A percentile compares a stretch with the other conserved stretches of the same genome.
Conservation (phyloP, 2,113 vertebrate genomes). For the Nothoprocta perdicaria region DNA sequence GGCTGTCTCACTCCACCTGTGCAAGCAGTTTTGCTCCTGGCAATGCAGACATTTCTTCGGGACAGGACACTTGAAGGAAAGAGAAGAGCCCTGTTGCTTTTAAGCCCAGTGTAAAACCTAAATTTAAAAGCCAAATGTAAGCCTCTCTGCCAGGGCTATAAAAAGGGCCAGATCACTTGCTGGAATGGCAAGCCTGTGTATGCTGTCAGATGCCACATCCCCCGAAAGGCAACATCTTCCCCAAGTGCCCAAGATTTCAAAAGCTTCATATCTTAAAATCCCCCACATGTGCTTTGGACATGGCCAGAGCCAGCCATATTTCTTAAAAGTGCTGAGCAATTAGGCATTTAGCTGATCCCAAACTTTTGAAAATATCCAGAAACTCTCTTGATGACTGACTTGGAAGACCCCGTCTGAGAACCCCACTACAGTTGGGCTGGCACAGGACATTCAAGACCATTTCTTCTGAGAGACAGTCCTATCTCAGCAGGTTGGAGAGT, state of each 20-base stretch:
- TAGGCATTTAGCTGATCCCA: neutral
- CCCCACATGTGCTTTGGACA: neutral
- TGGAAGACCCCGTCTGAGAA: neutral
- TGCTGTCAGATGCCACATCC: neutral
- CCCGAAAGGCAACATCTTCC: neutral
- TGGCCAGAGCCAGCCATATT: neutral
- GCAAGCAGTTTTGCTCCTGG: neutral
- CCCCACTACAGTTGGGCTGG: neutral
- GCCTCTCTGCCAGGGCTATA: neutral
- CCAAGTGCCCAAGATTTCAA: neutral
- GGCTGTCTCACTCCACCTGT: neutral
- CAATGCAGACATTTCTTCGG: neutral
- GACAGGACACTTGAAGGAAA: neutral
- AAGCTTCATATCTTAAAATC: neutral
- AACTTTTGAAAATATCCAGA: constrained; percentile 22
- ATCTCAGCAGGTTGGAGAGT: neutral
- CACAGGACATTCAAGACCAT: neutral
- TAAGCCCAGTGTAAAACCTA: fast-evolving
- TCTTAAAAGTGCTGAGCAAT: neutral
- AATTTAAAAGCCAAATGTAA: neutral
- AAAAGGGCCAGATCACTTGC: neutral
- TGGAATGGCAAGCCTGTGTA: neutral
- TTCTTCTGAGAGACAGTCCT: neutral
- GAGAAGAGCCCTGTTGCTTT: neutral
- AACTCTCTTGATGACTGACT: neutral